phyloP scores from a whole-genome alignment of 1,140 invertebrate genomes.

The Halotydeus destructor region DNA sequence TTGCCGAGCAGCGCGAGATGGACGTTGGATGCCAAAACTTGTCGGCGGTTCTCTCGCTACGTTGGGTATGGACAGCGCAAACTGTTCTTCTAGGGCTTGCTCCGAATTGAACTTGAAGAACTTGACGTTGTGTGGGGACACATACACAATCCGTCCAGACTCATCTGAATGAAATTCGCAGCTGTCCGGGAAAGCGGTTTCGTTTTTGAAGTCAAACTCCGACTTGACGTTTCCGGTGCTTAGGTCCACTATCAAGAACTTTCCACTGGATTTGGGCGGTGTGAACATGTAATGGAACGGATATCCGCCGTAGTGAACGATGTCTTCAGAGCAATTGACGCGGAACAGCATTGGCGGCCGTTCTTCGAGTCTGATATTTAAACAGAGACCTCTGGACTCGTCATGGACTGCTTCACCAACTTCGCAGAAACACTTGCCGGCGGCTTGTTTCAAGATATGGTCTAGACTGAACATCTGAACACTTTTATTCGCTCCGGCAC shows the following conservation, averaged over 20 bases:
- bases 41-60: background rate
- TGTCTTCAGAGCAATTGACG: slow-evolving; percentile 1
- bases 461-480: slow-evolving; percentile 3
- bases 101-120: background rate
- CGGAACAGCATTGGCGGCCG: slow-evolving; percentile 5
- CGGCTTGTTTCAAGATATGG: no score
- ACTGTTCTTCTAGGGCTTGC: background rate
- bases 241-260: slow-evolving; percentile 3
- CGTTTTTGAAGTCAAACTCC: slow-evolving; percentile 1
- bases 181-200: background rate
- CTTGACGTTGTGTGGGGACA: background rate
- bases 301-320: background rate
- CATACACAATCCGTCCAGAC: slow-evolving; percentile 6
- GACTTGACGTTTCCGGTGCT: background rate
- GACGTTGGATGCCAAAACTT: background rate
- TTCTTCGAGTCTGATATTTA: no score
- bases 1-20: no score
- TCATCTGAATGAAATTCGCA: slow-evolving; percentile 8
- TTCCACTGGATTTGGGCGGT: background rate
- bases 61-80: background rate
- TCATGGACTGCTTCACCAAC: no score
- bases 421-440: no score
- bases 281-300: slow-evolving; percentile 7
- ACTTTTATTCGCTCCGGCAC: background rate
- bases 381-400: no score